Evolutionary conservation across 2,113 vertebrate genomes (phyloP).

Genomic region (Rhea americana): DNA sequence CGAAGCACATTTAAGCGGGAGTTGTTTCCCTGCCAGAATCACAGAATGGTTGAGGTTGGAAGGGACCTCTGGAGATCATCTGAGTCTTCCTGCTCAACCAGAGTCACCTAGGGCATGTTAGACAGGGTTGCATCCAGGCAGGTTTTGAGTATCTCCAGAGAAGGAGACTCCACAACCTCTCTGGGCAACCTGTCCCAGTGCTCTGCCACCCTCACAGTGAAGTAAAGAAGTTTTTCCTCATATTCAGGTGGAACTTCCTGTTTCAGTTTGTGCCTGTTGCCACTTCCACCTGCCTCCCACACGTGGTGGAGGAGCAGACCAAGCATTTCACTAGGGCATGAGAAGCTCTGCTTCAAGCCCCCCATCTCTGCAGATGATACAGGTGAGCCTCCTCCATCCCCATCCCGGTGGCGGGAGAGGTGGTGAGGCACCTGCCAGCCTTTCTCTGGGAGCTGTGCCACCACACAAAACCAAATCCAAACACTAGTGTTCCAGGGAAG

Average conservation of each 20-base stretch:
- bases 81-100: too few relatives aligned
- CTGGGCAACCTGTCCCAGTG: too few relatives aligned
- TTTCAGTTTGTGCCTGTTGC: too few relatives aligned
- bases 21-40: not conserved
- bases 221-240: too few relatives aligned
- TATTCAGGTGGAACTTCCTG: too few relatives aligned
- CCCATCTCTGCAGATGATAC: not conserved
- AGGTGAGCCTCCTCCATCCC: not conserved
- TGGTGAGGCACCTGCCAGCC: not conserved
- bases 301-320: not conserved
- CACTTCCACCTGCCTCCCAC: not conserved
- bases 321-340: not conserved
- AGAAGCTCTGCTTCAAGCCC: not conserved
- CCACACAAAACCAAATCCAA: not conserved
- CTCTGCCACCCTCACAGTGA: too few relatives aligned
- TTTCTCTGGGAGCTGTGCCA: not conserved
- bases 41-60: too few relatives aligned
- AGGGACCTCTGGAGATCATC: too few relatives aligned
- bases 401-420: not conserved
- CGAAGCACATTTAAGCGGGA: not conserved
- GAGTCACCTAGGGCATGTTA: too few relatives aligned
- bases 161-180: too few relatives aligned
- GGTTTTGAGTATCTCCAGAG: too few relatives aligned
- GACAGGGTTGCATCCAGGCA: too few relatives aligned
- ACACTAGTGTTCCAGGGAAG: not conserved